phyloP scores from a whole-genome alignment of 2,888 invertebrate species.

The Dolichopus griseipennis region DNA sequence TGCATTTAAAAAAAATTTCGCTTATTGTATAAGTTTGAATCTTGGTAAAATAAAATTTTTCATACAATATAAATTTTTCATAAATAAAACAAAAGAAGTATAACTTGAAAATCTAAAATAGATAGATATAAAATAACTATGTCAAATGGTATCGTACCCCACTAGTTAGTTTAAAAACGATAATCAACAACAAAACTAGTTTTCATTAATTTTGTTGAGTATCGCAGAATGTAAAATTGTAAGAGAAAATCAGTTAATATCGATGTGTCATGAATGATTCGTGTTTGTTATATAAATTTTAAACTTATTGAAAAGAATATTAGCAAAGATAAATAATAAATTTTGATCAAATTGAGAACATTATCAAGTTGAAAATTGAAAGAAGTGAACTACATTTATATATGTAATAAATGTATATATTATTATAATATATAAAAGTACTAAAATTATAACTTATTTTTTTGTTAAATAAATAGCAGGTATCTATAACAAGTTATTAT shows the following conservation, averaged over 20 bases:
- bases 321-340: conserved; percentile 37
- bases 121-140: background rate
- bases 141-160: conserved; percentile 22
- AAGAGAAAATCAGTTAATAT: background rate
- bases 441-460: background rate
- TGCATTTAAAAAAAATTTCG: no score
- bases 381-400: background rate
- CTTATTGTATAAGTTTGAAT: no score
- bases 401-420: background rate
- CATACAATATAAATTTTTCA: background rate
- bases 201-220: background rate
- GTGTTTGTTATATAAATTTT: background rate
- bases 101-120: background rate
- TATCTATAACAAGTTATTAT: background rate
- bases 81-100: background rate
- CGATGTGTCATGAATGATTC: background rate
- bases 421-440: background rate
- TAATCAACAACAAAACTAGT: background rate
- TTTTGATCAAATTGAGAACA: conserved; percentile 20
- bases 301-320: conserved; percentile 29
- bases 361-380: background rate
- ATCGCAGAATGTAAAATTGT: background rate
- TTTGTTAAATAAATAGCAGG: background rate
- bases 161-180: conserved; percentile 9
- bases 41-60: no score